Percentiles rank a stretch among this genome's conserved stretches.
Evolutionary conservation across 2,113 vertebrate species (phyloP).

Genomic region (Mesembrinibis cayennensis): DNA sequence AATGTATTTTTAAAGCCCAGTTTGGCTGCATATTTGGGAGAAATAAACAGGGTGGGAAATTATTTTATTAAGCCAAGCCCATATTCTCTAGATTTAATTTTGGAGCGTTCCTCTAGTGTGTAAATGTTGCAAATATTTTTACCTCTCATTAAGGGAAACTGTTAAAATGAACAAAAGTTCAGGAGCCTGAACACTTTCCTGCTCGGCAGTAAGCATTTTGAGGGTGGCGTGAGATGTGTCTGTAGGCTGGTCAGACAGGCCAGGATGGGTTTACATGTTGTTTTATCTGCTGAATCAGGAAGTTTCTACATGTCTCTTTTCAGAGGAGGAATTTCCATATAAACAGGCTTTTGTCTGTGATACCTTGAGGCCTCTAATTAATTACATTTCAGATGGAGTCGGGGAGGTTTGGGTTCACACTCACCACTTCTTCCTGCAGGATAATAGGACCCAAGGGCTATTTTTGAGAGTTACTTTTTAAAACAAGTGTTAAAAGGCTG

Average conservation of each 20-base stretch:
- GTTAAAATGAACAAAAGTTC: not conserved
- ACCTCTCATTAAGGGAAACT: not conserved
- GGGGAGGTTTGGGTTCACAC: not conserved
- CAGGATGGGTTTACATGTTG: not conserved
- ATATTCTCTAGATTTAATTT: not conserved
- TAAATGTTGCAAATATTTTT: not conserved
- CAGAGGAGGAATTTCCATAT: conserved; percentile 38
- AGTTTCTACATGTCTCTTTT: not conserved
- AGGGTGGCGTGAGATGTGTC: not conserved
- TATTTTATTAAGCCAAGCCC: not conserved
- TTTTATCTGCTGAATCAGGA: conserved; percentile 42
- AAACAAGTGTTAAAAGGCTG: conserved; percentile 32
- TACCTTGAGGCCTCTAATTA: conserved; percentile 40
- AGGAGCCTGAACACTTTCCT: not conserved
- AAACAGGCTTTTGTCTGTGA: conserved; percentile 33
- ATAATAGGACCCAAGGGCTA: not conserved
- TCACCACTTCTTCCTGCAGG: not conserved
- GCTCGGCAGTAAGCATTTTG: not conserved
- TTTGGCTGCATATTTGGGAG: not conserved
- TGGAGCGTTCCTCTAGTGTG: not conserved
- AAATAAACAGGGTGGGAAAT: not conserved
- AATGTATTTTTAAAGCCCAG: not conserved
- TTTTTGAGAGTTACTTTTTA: conserved; percentile 37
- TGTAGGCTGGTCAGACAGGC: not conserved
- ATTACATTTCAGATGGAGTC: conserved; percentile 30